These are phyloP conservation scores for Plutomurus gul DNA, from an alignment of 1,140 invertebrate genomes.

Conservation along the genomic window DNA sequence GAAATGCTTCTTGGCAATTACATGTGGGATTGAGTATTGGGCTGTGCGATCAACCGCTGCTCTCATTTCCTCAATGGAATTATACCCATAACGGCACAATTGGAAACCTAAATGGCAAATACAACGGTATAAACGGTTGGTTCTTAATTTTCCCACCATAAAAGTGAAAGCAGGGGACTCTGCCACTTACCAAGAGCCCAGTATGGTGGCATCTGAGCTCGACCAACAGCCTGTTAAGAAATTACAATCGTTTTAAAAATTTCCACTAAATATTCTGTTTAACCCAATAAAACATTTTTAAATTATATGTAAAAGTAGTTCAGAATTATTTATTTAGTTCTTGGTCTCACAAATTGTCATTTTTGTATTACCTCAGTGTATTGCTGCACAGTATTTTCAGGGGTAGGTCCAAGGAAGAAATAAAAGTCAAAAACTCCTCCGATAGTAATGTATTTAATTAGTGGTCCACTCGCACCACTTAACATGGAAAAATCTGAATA, in stretches of 20 bases:
- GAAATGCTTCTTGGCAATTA: constrained; percentile 56
- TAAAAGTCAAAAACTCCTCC: constrained; percentile 61
- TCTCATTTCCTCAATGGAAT: constrained; percentile 57
- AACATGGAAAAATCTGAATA: constrained; percentile 49
- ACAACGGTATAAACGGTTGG: too few species aligned
- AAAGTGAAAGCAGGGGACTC: too few species aligned
- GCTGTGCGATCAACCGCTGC: constrained; percentile 56
- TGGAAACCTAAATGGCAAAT: too few species aligned
- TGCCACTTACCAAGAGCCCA: constrained; percentile 58
- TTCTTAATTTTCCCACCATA: too few species aligned
- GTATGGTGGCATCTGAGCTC: constrained; percentile 62
- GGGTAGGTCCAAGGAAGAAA: constrained; percentile 60
- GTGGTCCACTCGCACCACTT: constrained; percentile 50
- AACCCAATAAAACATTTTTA: not conserved
- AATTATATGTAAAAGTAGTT: not conserved
- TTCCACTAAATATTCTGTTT: not conserved
- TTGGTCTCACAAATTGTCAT: too few species aligned
- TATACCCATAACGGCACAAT: constrained; percentile 59
- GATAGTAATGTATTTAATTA: constrained; percentile 54
- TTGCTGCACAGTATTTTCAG: constrained; percentile 61
- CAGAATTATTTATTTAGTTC: too few species aligned
- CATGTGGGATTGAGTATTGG: constrained; percentile 58
- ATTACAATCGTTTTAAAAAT: constrained; percentile 60
- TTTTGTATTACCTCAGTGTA: constrained; percentile 60
- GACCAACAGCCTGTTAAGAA: constrained; percentile 57